phyloP scores from a whole-genome alignment of 2,113 vertebrate genomes.

The Oxyura jamaicensis region DNA sequence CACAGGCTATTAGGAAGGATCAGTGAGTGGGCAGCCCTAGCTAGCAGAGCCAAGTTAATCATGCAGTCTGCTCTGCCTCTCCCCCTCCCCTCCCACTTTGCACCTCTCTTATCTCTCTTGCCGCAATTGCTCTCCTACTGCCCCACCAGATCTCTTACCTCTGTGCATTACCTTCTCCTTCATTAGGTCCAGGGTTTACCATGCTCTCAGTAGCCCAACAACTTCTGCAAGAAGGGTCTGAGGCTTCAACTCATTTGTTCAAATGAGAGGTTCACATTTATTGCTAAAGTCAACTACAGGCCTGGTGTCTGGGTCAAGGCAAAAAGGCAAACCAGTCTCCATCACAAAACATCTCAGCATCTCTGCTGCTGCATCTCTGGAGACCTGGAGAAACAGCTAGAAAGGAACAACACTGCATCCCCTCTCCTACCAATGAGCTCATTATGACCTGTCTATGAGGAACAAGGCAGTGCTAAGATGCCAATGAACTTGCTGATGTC shows the following conservation, averaged over 20 bases:
- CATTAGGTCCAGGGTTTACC: not conserved
- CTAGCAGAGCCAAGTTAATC: not conserved
- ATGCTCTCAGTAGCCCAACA: fast-evolving
- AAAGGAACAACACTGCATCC: not conserved
- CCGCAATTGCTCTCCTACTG: not conserved
- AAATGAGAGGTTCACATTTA: not conserved
- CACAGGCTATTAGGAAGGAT: not conserved
- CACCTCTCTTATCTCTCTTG: not conserved
- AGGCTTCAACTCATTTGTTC: not conserved
- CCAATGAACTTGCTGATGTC: fast-evolving
- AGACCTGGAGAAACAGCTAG: not conserved
- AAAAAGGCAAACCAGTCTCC: not conserved
- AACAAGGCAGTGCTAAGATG: not conserved
- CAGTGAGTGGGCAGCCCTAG: constrained; percentile 29
- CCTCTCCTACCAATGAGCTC: not conserved
- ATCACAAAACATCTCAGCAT: not conserved
- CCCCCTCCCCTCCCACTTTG: not conserved
- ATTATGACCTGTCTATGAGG: fast-evolving
- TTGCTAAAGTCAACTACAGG: not conserved
- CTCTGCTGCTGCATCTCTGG: not conserved
- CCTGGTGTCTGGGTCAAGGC: not conserved
- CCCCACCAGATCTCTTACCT: not conserved
- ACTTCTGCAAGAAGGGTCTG: not conserved
- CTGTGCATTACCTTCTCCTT: not conserved
- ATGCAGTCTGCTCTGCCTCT: not conserved